A percentile compares a stretch with the other conserved stretches of the same genome.
These are phyloP conservation scores for Notiomystis cincta DNA, from an alignment of 2,113 vertebrate genomes.

Conservation along the genomic window DNA sequence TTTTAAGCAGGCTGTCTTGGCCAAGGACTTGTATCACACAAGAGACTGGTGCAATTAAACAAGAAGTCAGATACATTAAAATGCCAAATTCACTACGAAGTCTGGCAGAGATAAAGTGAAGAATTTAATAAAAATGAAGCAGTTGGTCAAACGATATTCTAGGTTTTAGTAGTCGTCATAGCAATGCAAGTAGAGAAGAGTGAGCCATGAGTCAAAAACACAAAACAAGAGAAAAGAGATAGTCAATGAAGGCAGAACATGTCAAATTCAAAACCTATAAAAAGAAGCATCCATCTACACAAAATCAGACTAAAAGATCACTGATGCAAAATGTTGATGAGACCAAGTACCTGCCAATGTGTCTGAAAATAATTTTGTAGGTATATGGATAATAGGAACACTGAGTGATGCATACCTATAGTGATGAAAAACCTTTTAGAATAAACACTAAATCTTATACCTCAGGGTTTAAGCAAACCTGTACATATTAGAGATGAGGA, in stretches of 20 bases:
- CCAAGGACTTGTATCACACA: neutral
- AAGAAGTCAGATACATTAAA: neutral
- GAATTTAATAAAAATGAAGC: neutral
- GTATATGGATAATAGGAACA: accelerated
- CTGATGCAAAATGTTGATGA: neutral
- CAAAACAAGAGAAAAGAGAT: neutral
- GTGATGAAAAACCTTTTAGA: neutral
- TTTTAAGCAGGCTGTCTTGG: neutral
- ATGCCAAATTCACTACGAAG: neutral
- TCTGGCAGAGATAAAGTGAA: neutral
- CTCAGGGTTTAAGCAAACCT: neutral
- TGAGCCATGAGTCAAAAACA: neutral
- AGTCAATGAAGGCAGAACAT: neutral
- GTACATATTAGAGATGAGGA: neutral
- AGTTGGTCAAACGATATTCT: neutral
- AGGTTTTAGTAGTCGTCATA: neutral
- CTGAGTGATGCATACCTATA: neutral
- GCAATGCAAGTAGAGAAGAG: neutral
- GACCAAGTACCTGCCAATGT: neutral
- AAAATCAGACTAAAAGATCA: neutral
- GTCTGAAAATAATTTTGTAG: neutral
- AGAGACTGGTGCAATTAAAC: neutral
- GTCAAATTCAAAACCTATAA: neutral
- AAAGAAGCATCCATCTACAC: neutral
- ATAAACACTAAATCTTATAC: neutral